These are phyloP conservation scores for Pammene fasciana DNA, from an alignment of 2,888 invertebrate genomes.

Conservation along the genomic window DNA sequence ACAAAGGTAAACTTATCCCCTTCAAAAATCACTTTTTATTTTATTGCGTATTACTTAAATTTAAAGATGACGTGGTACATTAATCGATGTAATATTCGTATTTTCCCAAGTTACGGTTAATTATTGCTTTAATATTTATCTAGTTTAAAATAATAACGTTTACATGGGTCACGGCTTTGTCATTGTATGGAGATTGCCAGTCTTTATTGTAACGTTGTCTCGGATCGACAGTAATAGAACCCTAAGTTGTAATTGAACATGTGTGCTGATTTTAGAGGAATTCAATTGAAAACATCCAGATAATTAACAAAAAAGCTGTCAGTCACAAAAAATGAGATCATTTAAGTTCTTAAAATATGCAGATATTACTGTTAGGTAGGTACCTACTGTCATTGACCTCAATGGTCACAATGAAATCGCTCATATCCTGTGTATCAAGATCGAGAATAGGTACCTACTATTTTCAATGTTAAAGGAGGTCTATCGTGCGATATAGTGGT, in stretches of 20 bases:
- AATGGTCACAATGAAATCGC: conserved; percentile 65
- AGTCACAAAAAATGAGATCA: conserved; percentile 7
- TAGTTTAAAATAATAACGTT: no score
- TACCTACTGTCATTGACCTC: conserved; percentile 69
- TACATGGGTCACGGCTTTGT: not conserved
- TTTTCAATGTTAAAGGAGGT: conserved; percentile 35
- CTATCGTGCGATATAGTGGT: conserved; percentile 9
- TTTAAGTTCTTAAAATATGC: not conserved
- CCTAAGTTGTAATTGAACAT: not conserved
- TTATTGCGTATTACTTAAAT: no score
- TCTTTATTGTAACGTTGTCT: not conserved
- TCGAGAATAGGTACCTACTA: conserved; percentile 21
- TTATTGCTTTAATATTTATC: no score
- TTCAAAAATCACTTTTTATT: no score
- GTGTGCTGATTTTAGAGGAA: not conserved
- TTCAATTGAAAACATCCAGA: not conserved
- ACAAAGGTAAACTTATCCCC: no score
- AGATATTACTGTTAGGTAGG: conserved; percentile 39
- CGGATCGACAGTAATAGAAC: not conserved
- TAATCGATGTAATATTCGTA: no score
- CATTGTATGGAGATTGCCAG: not conserved
- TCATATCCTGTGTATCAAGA: conserved; percentile 65
- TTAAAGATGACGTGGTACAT: no score
- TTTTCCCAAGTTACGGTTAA: no score
- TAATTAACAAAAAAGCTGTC: not conserved